phyloP scores from a whole-genome alignment of 64 coral and sea anemone species.

The Pocillopora damicornis region DNA sequence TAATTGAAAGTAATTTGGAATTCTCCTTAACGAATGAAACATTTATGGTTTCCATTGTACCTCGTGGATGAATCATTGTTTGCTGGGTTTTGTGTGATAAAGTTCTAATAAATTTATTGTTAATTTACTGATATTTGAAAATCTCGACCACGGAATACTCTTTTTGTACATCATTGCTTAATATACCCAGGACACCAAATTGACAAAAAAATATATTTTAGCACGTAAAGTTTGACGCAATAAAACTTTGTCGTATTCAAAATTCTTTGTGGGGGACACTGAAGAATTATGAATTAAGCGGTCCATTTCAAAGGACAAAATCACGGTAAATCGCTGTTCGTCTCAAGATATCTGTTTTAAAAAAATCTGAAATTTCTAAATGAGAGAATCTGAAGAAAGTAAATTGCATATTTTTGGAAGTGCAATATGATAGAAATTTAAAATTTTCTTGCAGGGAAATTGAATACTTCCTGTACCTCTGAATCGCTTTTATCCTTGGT shows the following conservation, averaged over 20 bases:
- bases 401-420: not conserved
- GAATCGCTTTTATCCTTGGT: too few species aligned
- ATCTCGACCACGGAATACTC: not conserved
- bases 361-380: not conserved
- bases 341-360: not conserved
- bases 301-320: too few species aligned
- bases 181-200: not conserved
- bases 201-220: not conserved
- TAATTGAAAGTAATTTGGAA: conserved; percentile 24
- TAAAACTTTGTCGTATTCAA: too few species aligned
- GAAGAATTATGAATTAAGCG: too few species aligned
- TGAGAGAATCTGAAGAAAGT: not conserved
- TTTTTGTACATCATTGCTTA: not conserved
- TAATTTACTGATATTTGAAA: not conserved
- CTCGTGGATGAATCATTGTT: not conserved
- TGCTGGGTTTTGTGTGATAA: not conserved
- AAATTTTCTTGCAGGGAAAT: too few species aligned
- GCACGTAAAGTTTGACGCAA: not conserved
- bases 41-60: not conserved
- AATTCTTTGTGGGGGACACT: too few species aligned
- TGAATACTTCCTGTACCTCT: too few species aligned
- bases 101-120: conserved; percentile 15
- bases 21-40: not conserved
- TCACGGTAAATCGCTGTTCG: not conserved
- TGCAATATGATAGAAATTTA: not conserved